Conservation (phyloP, 2,888 invertebrate species). For the Latrodectus elegans region DNA sequence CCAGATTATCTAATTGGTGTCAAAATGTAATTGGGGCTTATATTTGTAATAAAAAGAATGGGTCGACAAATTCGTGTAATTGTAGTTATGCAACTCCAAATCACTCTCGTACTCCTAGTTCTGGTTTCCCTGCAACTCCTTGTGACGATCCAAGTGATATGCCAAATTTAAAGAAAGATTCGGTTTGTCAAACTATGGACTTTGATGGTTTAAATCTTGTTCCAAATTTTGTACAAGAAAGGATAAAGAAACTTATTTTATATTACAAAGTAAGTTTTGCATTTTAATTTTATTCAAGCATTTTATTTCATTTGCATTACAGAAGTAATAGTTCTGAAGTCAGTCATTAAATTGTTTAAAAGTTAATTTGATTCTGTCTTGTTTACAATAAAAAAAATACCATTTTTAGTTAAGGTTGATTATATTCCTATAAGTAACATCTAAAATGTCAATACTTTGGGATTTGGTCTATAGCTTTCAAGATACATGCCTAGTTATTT, state of each 20-base stretch:
- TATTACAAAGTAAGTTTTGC: slow-evolving; percentile 82
- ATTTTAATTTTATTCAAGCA: neutral
- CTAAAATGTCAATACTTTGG: neutral
- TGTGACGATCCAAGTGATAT: slow-evolving; percentile 74
- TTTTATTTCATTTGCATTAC: neutral
- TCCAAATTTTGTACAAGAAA: slow-evolving; percentile 83
- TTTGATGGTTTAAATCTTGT: slow-evolving; percentile 85
- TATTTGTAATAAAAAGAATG: slow-evolving; percentile 36
- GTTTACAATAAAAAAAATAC: neutral
- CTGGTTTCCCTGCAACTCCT: slow-evolving; percentile 80
- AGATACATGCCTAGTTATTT: too few relatives aligned
- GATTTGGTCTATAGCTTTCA: neutral
- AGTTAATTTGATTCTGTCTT: neutral
- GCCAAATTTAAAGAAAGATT: slow-evolving; percentile 42
- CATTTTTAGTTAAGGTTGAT: neutral
- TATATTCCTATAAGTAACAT: neutral
- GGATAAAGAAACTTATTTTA: slow-evolving; percentile 87
- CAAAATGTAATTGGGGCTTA: slow-evolving; percentile 37
- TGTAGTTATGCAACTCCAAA: slow-evolving; percentile 62
- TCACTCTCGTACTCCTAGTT: slow-evolving; percentile 79
- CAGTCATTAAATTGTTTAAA: too few relatives aligned
- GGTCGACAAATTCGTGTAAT: slow-evolving; percentile 48
- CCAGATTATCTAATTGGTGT: slow-evolving; percentile 34
- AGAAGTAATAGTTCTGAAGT: neutral
- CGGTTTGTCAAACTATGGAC: slow-evolving; percentile 76